A percentile compares a stretch with the other conserved stretches of the same genome.
phyloP scores from a whole-genome alignment of 2,113 vertebrate genomes.

The Pterocles gutturalis region DNA sequence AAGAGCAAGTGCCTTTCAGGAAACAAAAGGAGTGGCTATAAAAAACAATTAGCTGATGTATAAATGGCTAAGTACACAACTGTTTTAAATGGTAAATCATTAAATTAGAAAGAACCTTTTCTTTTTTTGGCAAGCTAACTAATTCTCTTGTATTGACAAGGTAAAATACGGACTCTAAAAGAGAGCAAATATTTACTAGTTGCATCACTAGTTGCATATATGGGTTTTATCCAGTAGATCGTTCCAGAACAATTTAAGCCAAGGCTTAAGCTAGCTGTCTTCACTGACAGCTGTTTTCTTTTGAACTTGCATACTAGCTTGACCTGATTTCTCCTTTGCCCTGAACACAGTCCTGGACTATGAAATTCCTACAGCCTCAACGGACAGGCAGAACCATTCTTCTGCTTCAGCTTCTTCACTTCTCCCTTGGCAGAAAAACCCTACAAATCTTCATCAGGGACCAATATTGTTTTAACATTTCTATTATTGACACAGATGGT shows the following conservation, averaged over 20 bases:
- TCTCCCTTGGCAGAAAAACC: background rate
- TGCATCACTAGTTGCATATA: background rate
- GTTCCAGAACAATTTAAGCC: background rate
- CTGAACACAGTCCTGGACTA: background rate
- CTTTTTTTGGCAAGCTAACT: background rate
- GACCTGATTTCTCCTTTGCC: background rate
- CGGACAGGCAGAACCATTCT: background rate
- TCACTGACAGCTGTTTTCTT: background rate
- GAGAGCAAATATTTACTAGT: background rate
- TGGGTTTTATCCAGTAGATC: background rate
- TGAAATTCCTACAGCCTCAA: background rate
- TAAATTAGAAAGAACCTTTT: background rate
- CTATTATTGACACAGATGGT: background rate
- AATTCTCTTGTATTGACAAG: background rate
- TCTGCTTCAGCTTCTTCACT: background rate
- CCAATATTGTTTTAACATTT: background rate
- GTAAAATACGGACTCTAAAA: background rate
- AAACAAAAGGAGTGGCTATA: background rate
- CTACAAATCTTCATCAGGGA: background rate
- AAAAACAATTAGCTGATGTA: background rate
- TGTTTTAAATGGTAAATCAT: background rate
- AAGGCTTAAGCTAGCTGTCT: background rate
- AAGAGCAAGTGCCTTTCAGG: background rate
- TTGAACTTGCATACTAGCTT: background rate
- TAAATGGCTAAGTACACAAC: background rate